These are phyloP conservation scores for Blastobasis lacticolella DNA, from an alignment of 2,888 invertebrate genomes.

Conservation along the genomic window DNA sequence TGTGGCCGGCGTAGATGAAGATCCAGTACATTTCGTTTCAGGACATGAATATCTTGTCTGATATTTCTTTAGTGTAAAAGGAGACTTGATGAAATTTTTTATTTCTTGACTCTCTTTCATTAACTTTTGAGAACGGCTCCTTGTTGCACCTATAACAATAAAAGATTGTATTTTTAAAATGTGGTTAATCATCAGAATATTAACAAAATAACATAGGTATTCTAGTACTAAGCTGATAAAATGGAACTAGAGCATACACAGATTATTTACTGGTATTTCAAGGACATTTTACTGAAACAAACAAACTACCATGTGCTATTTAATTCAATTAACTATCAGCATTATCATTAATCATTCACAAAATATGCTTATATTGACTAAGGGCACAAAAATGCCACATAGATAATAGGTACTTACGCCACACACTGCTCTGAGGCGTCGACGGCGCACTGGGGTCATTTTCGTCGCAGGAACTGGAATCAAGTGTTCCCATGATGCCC, in stretches of 20 bases:
- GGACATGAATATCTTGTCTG: slow-evolving; percentile 48
- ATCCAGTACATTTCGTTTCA: slow-evolving; percentile 44
- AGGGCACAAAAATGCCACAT: too few species aligned
- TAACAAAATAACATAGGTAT: too few species aligned
- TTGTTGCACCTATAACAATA: slow-evolving; percentile 37
- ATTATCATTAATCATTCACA: too few species aligned
- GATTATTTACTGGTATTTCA: too few species aligned
- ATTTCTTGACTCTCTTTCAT: slow-evolving; percentile 49
- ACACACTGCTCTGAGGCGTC: slow-evolving; percentile 46
- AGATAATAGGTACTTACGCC: slow-evolving; percentile 44
- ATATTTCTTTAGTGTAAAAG: slow-evolving; percentile 63
- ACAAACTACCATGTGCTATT: too few species aligned
- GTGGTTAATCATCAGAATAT: too few species aligned
- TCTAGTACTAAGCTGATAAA: too few species aligned
- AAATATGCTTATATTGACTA: too few species aligned
- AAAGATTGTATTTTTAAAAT: background rate
- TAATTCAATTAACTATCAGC: too few species aligned
- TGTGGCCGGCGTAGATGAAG: slow-evolving; percentile 54
- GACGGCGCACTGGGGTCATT: slow-evolving; percentile 45
- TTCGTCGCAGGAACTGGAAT: slow-evolving; percentile 65
- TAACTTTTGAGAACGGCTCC: slow-evolving; percentile 42
- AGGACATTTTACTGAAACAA: too few species aligned
- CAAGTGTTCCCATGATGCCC: slow-evolving; percentile 73
- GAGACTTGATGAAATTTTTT: slow-evolving; percentile 65
- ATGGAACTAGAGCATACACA: too few species aligned